Percentiles rank a stretch among this genome's conserved stretches.
These are phyloP conservation scores for Anguilla pacifica DNA, from an alignment of 2,797 vertebrate genomes.

Conservation along the genomic window DNA sequence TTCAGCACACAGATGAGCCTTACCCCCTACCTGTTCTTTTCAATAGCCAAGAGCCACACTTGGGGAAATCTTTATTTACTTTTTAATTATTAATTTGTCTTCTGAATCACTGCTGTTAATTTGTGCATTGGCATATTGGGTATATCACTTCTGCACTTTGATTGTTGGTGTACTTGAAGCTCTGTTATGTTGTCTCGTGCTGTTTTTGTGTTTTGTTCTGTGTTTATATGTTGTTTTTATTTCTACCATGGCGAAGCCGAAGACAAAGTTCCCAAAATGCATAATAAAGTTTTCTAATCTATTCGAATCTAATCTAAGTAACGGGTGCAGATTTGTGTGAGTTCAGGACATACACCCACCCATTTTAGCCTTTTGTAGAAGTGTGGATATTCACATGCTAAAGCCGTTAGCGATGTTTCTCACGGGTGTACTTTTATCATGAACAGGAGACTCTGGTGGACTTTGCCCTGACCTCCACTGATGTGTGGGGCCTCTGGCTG, in stretches of 20 bases:
- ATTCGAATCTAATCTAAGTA: neutral
- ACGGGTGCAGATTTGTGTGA: neutral
- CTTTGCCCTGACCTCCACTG: conserved; percentile 85
- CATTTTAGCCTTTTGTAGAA: neutral
- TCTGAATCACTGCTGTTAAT: neutral
- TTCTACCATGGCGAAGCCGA: too few relatives aligned
- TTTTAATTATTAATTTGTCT: neutral
- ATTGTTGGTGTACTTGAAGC: too few relatives aligned
- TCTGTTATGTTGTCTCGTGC: too few relatives aligned
- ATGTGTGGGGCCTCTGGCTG: conserved; percentile 92
- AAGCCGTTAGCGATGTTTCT: neutral
- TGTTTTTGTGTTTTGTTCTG: too few relatives aligned
- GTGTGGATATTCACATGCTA: neutral
- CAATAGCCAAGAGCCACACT: neutral
- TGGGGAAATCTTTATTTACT: neutral
- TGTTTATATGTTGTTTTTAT: too few relatives aligned
- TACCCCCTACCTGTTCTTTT: too few relatives aligned
- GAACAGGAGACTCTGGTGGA: conserved; percentile 86
- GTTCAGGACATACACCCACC: neutral
- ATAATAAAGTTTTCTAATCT: neutral
- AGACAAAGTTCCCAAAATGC: too few relatives aligned
- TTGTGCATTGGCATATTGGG: neutral
- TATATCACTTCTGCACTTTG: neutral
- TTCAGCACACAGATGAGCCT: neutral
- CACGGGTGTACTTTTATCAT: neutral